A percentile compares a stretch with the other conserved stretches of the same genome.
phyloP scores from a whole-genome alignment of 1,140 invertebrate genomes.

The Brachionus asplanchnoidis region DNA sequence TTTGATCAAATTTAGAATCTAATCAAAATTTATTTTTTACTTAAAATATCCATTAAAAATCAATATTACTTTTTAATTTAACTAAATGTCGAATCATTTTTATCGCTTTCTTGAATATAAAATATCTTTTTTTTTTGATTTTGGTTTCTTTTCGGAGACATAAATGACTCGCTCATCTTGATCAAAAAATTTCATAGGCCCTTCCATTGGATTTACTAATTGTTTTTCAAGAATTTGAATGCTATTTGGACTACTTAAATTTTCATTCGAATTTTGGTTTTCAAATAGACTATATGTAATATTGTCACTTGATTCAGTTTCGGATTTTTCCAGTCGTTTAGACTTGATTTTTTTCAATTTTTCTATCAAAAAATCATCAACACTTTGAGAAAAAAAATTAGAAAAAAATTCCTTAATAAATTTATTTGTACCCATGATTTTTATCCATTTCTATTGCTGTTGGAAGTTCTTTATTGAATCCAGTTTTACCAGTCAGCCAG shows the following conservation, averaged over 20 bases:
- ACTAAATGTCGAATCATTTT: too few species aligned
- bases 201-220: not conserved
- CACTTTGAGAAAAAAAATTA: not conserved
- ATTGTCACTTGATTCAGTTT: not conserved
- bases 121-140: not conserved
- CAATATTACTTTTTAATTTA: too few species aligned
- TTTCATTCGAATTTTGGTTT: not conserved
- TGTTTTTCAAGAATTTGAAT: not conserved
- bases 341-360: not conserved
- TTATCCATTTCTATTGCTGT: constrained; percentile 56
- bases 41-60: too few species aligned
- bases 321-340: not conserved
- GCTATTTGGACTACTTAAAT: not conserved
- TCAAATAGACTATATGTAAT: not conserved
- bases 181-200: not conserved
- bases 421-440: constrained; percentile 41
- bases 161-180: not conserved
- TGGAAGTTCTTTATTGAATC: constrained; percentile 77
- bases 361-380: not conserved
- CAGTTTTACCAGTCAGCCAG: constrained; percentile 80
- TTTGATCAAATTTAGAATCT: too few species aligned
- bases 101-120: not conserved
- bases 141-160: not conserved
- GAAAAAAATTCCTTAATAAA: not conserved
- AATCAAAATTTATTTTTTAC: too few species aligned